phyloP scores from a whole-genome alignment of 2,888 invertebrate species.

The Cremastinae sp. region DNA sequence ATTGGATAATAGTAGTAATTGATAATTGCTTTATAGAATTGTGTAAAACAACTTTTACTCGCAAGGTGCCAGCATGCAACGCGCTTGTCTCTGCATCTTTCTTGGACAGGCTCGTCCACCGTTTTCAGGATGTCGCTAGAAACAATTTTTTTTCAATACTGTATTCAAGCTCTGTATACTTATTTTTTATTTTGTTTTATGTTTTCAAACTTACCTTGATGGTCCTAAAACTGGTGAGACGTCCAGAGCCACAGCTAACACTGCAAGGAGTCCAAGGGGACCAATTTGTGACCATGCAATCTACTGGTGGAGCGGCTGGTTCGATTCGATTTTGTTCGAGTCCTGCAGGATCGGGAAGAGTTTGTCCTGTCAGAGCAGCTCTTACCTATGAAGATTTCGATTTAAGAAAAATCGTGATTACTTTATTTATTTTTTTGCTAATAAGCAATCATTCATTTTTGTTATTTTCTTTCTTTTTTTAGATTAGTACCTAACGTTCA shows the following conservation, averaged over 20 bases:
- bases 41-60: too few relatives aligned
- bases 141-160: conserved; percentile 40
- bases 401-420: not conserved
- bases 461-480: not conserved
- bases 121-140: conserved; percentile 82
- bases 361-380: conserved; percentile 67
- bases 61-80: conserved; percentile 81
- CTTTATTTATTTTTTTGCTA: not conserved
- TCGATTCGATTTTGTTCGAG: conserved; percentile 53
- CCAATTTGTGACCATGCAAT: conserved; percentile 90
- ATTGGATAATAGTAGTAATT: not conserved
- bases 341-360: conserved; percentile 46
- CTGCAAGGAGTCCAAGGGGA: conserved; percentile 92
- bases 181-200: not conserved
- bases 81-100: conserved; percentile 82
- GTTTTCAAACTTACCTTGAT: conserved; percentile 81
- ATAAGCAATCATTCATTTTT: not conserved
- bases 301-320: conserved; percentile 76
- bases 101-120: conserved; percentile 85
- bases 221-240: conserved; percentile 84
- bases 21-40: too few relatives aligned
- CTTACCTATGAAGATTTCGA: conserved; percentile 64
- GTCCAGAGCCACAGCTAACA: conserved; percentile 89
- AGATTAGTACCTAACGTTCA: too few relatives aligned
- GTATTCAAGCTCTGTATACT: not conserved